phyloP scores from a whole-genome alignment of 2,113 vertebrate genomes.

The Forbesichthys agassizii region DNA sequence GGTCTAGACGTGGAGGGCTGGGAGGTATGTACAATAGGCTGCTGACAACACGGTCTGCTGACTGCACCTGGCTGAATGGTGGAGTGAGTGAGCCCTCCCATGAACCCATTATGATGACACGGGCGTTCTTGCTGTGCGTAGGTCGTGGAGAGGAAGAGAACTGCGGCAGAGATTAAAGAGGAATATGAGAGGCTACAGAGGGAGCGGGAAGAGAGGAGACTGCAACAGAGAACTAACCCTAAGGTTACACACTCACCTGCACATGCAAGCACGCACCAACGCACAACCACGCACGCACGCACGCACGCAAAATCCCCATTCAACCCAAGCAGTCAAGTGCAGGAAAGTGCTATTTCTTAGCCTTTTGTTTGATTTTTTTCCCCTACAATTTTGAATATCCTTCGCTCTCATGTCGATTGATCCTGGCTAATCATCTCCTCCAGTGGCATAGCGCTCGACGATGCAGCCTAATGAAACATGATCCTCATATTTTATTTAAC shows the following conservation, averaged over 20 bases:
- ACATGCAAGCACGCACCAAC: background rate
- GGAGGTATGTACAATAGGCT: slow-evolving; percentile 83
- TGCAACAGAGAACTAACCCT: slow-evolving; percentile 96
- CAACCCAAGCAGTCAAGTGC: too few species aligned
- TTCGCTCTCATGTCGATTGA: background rate
- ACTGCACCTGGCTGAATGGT: background rate
- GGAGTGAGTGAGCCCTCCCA: background rate
- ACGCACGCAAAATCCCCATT: too few species aligned
- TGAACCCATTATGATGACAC: background rate
- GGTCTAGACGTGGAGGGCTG: slow-evolving; percentile 98
- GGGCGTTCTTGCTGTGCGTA: slow-evolving; percentile 43
- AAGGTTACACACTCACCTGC: slow-evolving; percentile 78
- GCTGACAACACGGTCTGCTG: background rate
- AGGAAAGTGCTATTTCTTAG: too few species aligned
- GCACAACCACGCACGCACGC: too few species aligned
- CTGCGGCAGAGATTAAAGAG: slow-evolving; percentile 92
- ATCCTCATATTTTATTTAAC: too few species aligned
- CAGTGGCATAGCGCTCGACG: too few species aligned
- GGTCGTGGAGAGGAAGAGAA: slow-evolving; percentile 94
- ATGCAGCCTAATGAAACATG: too few species aligned
- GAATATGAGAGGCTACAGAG: slow-evolving; percentile 93
- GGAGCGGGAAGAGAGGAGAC: slow-evolving; percentile 90
- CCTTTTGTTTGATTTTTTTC: background rate
- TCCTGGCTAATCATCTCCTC: background rate
- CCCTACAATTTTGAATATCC: background rate